Conservation (phyloP, 2,113 vertebrate genomes). For the Tetrax tetrax region DNA sequence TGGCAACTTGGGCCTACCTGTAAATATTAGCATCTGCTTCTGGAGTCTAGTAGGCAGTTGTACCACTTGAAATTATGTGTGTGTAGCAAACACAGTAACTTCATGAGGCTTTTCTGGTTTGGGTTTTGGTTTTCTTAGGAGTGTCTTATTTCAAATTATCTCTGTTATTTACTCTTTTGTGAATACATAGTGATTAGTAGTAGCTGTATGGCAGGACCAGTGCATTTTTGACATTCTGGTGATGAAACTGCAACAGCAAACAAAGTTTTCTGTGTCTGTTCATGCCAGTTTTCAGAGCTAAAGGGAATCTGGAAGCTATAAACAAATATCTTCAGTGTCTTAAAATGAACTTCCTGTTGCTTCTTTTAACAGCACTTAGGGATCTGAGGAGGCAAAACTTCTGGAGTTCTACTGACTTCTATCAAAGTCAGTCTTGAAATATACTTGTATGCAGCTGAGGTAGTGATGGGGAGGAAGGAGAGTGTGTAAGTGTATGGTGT, state of each 20-base stretch:
- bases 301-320: conserved; percentile 17
- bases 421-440: neutral
- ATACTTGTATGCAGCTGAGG: neutral
- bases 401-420: neutral
- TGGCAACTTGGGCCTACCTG: neutral
- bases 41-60: neutral
- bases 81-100: neutral
- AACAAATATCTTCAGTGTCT: conserved; percentile 33
- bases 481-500: neutral
- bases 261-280: conserved; percentile 17
- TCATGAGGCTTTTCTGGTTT: conserved; percentile 22
- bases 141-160: conserved; percentile 1
- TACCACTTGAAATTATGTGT: neutral
- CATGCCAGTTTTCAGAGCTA: neutral
- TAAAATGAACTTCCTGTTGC: conserved; percentile 26
- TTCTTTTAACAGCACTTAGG: neutral
- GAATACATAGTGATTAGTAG: neutral
- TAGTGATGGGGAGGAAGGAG: neutral
- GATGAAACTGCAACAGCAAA: conserved; percentile 29
- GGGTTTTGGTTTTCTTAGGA: conserved; percentile 23
- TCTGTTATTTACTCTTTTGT: conserved; percentile 17
- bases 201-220: neutral
- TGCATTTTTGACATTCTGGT: conserved; percentile 51
- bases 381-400: neutral
- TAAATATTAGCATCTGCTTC: neutral